Base-by-base conservation (phyloP, 1,140 invertebrate species). In the Diprion similis region DNA sequence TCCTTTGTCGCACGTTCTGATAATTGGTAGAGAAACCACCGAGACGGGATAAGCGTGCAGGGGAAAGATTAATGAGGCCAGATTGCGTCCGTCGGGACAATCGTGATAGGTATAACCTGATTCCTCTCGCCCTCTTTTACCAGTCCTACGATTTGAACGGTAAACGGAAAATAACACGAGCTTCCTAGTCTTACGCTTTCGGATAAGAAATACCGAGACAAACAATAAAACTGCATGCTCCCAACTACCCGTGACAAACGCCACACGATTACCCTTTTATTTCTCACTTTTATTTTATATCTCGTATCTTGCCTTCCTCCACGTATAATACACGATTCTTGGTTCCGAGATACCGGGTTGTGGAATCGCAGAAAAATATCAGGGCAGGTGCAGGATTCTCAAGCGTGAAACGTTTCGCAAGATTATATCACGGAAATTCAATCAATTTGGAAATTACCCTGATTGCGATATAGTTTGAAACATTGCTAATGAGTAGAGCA, bases 61-160 rank as follows among this genome's bases (percentile, higher is more conserved):
- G 51, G 51, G 51, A 59, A 59, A 59, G 51, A 59, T 59, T 59
- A 59, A 59, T 59, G 51, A 59, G 51, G 51, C n/a, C n/a, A 59
- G 51, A 59, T 59, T 59, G 51, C 51, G 51, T 59, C 51, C 51
- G 51, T 59, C 11, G 51, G n/a, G 51, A 59, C 51, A 59, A 59
- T 59, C 51, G 51, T 59, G n/a, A n/a, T 15, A 59, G 11, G 11
- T 13, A 13, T 59, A 59, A 59, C 3, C 51, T 17, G 51, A 13
- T 37, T 37, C 6, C 24, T 37, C 24, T 37, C 24, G 24, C 24
- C 24, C 24, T 37, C 24, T 37, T 37, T 37, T 37, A 37, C 24
- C 24, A 37, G 51, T 59, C 11, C 11, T 9, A 17, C 51, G 51
- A 59, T 59, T 59, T 59, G n/a, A 59, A 59, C 51, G 51, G 51